Conservation (phyloP, 2,888 invertebrate genomes). For the Cryptus viduatorius region DNA sequence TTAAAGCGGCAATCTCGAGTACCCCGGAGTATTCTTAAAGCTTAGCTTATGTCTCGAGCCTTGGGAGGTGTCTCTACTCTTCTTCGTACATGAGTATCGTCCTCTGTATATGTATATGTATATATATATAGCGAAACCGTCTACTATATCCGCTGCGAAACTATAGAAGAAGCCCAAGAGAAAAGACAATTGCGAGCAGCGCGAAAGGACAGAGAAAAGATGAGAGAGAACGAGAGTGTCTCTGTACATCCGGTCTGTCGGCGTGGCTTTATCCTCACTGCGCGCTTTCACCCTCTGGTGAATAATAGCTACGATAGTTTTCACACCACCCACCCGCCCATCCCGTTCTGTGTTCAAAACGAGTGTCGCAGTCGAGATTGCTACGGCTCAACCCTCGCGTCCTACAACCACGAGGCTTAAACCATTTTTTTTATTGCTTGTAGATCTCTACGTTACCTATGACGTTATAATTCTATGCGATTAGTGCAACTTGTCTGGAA, state of each 20-base stretch:
- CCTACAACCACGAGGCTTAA: not conserved
- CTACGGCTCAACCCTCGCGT: slow-evolving; percentile 14
- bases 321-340: not conserved
- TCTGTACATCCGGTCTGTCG: not conserved
- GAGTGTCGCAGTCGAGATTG: slow-evolving; percentile 33
- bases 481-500: not conserved
- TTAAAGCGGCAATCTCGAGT: slow-evolving; percentile 63
- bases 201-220: not conserved
- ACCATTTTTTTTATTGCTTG: slow-evolving; percentile 26
- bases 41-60: slow-evolving; percentile 40
- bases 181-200: slow-evolving; percentile 40
- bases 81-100: not conserved
- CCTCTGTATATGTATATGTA: not conserved
- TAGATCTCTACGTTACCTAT: not conserved
- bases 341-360: not conserved
- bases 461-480: slow-evolving; percentile 28
- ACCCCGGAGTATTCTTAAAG: slow-evolving; percentile 63
- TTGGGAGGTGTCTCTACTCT: not conserved
- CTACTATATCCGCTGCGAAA: slow-evolving; percentile 25
- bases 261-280: slow-evolving; percentile 16
- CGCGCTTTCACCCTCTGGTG: not conserved
- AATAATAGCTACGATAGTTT: slow-evolving; percentile 39
- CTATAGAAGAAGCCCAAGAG: slow-evolving; percentile 13
- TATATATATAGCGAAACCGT: slow-evolving; percentile 11
- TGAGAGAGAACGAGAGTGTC: not conserved